Evolutionary conservation across 2,888 invertebrate species (phyloP), one percentile per base, ranked within the genome.

Genomic region (Oxyteleia sp.): DNA sequence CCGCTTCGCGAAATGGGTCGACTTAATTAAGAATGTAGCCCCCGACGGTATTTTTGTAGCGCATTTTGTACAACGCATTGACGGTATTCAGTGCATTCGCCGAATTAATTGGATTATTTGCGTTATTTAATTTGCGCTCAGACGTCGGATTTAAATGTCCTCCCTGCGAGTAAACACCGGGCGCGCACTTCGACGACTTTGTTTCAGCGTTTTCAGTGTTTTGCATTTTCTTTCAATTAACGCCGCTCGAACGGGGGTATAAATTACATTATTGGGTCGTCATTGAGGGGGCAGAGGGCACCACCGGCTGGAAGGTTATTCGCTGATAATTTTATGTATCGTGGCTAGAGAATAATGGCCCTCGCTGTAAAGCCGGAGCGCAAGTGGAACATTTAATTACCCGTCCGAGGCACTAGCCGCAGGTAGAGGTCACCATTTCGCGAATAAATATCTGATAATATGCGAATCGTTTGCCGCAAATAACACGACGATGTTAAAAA

Each of bases 101-200:
- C 63, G 74, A 57, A 75, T 75, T 75, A 66, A 59, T 76, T 76
- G 59, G 59, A 78, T 75, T 66, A 75, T 75, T 66, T 75, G 59
- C 61, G 68, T 68, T 51, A 68, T 61, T 68, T 59, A 68, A 76
- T 76, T 76, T 76, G 68, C 66, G 66, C 29, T 66, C 32, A 45
- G 66, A 57, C 23, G 55, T 16, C 35, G 43, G 63, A 75, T 64
- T 74, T 69, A 4, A 57, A 43, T 55, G 29, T 13, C 15, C 38
- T 18, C 18, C 29, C 59, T 32, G 0, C 59, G 5, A 47, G 23
- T 59, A 47, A 59, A 71, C 51, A 66, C 41, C 13, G 41, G 13
- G 5, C n/a, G n/a, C n/a, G 7, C 45, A 2, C 45, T 45, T 41
- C 23, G 23, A 32, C 1, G 18, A 35, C 59, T 68, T 66, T 51